Conservation (phyloP, 2,113 vertebrate species). For the Barbus barbus region DNA sequence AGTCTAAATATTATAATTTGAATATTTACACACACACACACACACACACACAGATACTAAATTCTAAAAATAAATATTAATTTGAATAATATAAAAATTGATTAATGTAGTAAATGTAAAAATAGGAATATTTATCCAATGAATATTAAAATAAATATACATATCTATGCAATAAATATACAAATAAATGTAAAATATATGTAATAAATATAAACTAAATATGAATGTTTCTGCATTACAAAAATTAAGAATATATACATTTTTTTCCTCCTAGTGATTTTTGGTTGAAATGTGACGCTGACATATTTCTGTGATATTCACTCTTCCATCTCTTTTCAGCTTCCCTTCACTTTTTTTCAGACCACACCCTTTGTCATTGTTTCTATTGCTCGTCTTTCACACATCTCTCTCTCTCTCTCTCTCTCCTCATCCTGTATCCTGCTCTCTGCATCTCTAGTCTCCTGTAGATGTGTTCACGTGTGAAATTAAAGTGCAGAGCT, state of each 20-base stretch:
- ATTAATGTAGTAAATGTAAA: not conserved
- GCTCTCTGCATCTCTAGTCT: constrained; percentile 48
- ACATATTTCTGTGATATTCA: not conserved
- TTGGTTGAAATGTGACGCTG: not conserved
- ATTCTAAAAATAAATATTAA: not conserved
- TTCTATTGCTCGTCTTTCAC: constrained; percentile 14
- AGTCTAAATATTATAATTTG: no score
- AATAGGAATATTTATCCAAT: no score
- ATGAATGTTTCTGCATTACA: not conserved
- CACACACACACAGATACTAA: no score
- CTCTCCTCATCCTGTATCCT: constrained; percentile 43
- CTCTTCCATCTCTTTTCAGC: not conserved
- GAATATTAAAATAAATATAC: not conserved
- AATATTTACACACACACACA: no score
- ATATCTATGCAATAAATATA: not conserved
- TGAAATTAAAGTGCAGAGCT: constrained; percentile 78
- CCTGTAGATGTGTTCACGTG: constrained; percentile 69
- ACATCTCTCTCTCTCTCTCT: constrained; percentile 28
- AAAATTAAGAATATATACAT: not conserved
- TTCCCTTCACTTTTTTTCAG: constrained; percentile 4
- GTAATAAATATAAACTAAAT: not conserved
- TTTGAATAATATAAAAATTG: not conserved
- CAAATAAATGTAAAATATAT: not conserved
- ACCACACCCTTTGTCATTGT: constrained; percentile 14
- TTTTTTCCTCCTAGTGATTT: not conserved